Evolutionary conservation across 1,140 invertebrate species (phyloP).

Genomic region (Lineus longissimus): DNA sequence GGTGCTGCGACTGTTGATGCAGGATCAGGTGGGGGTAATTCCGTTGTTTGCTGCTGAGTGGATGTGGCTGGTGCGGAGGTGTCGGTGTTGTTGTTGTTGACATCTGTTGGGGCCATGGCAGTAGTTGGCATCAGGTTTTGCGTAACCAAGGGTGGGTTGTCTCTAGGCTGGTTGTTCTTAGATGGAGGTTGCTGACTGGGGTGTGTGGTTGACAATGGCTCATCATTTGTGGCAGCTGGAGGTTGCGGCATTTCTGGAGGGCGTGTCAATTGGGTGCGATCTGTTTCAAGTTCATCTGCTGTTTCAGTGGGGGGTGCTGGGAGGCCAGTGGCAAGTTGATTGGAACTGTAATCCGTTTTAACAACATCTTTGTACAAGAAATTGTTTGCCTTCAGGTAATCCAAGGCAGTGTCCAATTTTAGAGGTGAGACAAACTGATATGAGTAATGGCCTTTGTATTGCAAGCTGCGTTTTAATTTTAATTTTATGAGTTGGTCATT

Average conservation of each 20-base stretch:
- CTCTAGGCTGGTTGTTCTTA: no score
- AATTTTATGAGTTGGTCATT: neutral
- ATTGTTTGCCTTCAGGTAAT: neutral
- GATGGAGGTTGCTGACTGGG: no score
- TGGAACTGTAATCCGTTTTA: neutral
- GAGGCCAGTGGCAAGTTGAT: no score
- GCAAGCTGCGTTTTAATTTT: neutral
- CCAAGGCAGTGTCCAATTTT: neutral
- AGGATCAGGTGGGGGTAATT: no score
- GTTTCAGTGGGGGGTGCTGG: no score
- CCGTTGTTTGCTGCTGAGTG: neutral
- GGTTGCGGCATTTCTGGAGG: no score
- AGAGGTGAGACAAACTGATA: neutral
- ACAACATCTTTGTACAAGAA: neutral
- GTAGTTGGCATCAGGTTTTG: no score
- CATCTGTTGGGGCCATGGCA: neutral
- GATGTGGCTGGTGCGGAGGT: no score
- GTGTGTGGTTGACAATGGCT: neutral
- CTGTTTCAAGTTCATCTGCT: neutral
- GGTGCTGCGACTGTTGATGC: no score
- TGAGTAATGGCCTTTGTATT: neutral
- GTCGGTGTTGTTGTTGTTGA: neutral
- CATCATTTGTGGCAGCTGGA: neutral
- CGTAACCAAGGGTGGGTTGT: no score
- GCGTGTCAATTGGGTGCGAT: no score